Evolutionary conservation across 1,140 invertebrate species (phyloP).

Genomic region (Zaprionus tsacasi): DNA sequence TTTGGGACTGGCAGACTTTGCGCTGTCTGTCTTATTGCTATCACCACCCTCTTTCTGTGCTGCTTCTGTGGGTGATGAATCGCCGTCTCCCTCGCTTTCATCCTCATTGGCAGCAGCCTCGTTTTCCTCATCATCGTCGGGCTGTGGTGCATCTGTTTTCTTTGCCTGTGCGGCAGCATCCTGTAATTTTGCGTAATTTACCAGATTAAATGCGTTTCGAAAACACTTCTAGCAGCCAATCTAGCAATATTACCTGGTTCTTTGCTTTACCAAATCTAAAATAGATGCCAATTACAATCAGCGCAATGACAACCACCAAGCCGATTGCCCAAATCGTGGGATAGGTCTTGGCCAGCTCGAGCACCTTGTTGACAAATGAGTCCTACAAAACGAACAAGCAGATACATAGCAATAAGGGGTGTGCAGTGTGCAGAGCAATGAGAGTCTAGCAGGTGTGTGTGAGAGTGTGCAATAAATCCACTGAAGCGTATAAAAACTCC

Average conservation of each 20-base stretch:
- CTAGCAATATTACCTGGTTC: slow-evolving; percentile 70
- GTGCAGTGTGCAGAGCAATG: slow-evolving; percentile 45
- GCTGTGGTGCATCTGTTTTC: slow-evolving; percentile 66
- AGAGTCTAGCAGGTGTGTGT: slow-evolving; percentile 19
- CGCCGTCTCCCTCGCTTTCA: slow-evolving; percentile 48
- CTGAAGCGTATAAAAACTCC: slow-evolving; percentile 6
- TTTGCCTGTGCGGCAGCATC: slow-evolving; percentile 55
- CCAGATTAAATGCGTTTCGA: neutral
- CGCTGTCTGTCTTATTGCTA: slow-evolving; percentile 55
- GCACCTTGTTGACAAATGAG: slow-evolving; percentile 91
- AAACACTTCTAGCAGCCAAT: neutral
- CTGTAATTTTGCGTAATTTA: slow-evolving; percentile 10
- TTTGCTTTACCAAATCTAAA: slow-evolving; percentile 75
- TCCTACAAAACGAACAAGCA: slow-evolving; percentile 86
- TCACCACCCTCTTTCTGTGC: slow-evolving; percentile 36
- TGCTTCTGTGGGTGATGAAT: slow-evolving; percentile 27
- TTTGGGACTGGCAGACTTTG: slow-evolving; percentile 69
- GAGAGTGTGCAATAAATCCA: slow-evolving; percentile 14
- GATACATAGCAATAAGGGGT: slow-evolving; percentile 42
- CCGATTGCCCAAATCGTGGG: slow-evolving; percentile 96
- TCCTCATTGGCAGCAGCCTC: slow-evolving; percentile 44
- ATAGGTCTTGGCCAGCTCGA: slow-evolving; percentile 93
- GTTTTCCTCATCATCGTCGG: slow-evolving; percentile 65
- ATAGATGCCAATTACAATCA: slow-evolving; percentile 89
- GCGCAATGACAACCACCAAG: slow-evolving; percentile 86